These are phyloP conservation scores for Lycodopsis pacificus DNA, from an alignment of 2,797 vertebrate species.

Conservation along the genomic window DNA sequence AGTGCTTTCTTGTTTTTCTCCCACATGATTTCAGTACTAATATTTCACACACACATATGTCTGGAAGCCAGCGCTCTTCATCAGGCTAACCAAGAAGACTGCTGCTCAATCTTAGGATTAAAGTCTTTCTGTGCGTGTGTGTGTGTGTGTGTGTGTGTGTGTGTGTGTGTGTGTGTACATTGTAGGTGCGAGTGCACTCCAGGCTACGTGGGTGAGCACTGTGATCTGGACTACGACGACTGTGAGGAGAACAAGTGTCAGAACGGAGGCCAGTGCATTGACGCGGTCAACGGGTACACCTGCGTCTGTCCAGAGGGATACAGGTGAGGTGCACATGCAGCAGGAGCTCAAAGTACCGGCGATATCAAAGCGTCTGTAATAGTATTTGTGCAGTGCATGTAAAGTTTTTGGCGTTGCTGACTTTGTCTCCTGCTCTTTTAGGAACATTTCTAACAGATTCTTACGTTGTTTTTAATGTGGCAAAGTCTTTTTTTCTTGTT, in stretches of 20 bases:
- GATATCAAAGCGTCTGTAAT: neutral
- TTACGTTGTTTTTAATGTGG: neutral
- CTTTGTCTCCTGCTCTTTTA: neutral
- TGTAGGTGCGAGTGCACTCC: slow-evolving; percentile 95
- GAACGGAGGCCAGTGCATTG: slow-evolving; percentile 93
- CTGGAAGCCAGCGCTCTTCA: too few species aligned
- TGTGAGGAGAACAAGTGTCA: slow-evolving; percentile 97
- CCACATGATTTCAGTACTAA: slow-evolving; percentile 26
- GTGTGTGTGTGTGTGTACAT: slow-evolving; percentile 20
- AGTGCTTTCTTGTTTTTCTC: slow-evolving; percentile 33
- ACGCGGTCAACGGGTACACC: slow-evolving; percentile 94
- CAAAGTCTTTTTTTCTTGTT: too few species aligned
- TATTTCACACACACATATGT: slow-evolving; percentile 19
- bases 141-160: slow-evolving; percentile 28
- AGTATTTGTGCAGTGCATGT: too few species aligned
- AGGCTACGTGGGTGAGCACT: slow-evolving; percentile 94
- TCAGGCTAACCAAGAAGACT: neutral
- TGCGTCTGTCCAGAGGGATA: slow-evolving; percentile 94
- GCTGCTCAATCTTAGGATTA: neutral
- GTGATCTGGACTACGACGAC: slow-evolving; percentile 93
- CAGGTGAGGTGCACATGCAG: slow-evolving; percentile 82
- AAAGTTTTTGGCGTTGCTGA: neutral
- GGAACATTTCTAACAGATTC: neutral
- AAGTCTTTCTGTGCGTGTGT: slow-evolving; percentile 19
- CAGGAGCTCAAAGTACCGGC: slow-evolving; percentile 4